Evolutionary conservation across 2,797 vertebrate species (phyloP).

Genomic region (Syngnathus rostellatus): DNA sequence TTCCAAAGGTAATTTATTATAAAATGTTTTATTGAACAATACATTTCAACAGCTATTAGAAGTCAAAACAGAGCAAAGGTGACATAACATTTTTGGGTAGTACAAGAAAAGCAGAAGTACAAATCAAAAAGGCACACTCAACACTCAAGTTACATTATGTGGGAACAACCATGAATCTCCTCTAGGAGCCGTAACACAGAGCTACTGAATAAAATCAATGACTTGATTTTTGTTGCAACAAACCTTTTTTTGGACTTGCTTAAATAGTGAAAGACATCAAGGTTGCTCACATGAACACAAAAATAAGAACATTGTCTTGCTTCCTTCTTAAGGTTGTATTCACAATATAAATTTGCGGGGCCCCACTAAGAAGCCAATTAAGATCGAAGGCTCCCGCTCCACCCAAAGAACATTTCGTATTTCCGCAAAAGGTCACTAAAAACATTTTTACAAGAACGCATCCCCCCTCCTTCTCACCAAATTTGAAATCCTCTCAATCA

Average conservation of each 20-base stretch:
- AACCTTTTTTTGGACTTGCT: background rate
- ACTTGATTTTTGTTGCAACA: background rate
- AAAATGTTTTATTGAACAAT: constrained; percentile 78
- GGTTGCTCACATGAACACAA: constrained; percentile 3
- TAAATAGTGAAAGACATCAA: constrained; percentile 6
- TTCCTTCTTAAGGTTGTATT: constrained; percentile 2
- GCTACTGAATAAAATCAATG: constrained; percentile 6
- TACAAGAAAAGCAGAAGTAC: constrained; percentile 27
- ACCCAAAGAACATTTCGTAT: constrained; percentile 55
- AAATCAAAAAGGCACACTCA: constrained; percentile 52
- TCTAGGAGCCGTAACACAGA: background rate
- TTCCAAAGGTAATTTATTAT: constrained; percentile 63
- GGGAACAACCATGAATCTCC: constrained; percentile 2
- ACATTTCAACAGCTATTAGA: constrained; percentile 83
- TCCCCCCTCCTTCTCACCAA: constrained; percentile 26
- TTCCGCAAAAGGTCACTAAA: constrained; percentile 45
- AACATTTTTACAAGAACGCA: constrained; percentile 44
- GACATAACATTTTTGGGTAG: constrained; percentile 22
- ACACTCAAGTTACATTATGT: constrained; percentile 28
- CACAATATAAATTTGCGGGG: background rate
- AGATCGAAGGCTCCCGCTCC: background rate
- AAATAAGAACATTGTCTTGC: background rate
- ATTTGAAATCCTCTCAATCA: constrained; percentile 64
- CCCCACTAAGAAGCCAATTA: background rate
- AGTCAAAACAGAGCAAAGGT: constrained; percentile 69